phyloP scores from a whole-genome alignment of 2,113 vertebrate genomes.

The Hemicordylus capensis region DNA sequence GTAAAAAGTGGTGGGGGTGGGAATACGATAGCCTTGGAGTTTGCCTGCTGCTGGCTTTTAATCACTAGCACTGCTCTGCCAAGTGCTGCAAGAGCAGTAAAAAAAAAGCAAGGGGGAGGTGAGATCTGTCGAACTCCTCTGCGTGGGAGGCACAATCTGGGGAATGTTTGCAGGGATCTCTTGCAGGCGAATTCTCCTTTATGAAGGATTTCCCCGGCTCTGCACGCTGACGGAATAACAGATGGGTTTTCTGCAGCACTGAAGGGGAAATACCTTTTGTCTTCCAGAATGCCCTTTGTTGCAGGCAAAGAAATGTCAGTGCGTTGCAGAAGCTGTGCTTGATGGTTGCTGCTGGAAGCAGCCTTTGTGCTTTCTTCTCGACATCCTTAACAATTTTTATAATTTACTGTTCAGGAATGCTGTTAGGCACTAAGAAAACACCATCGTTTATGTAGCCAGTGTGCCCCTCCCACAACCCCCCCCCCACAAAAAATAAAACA shows the following conservation, averaged over 20 bases:
- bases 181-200: slow-evolving; percentile 45
- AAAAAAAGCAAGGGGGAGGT: slow-evolving; percentile 36
- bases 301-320: slow-evolving; percentile 27
- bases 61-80: slow-evolving; percentile 43
- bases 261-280: slow-evolving; percentile 69
- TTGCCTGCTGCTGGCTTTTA: slow-evolving; percentile 50
- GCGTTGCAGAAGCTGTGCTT: slow-evolving; percentile 10
- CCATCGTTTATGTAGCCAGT: background rate
- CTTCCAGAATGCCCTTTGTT: slow-evolving; percentile 48
- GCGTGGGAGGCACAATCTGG: slow-evolving; percentile 52
- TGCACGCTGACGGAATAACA: slow-evolving; percentile 56
- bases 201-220: slow-evolving; percentile 68
- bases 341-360: background rate
- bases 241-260: slow-evolving; percentile 60
- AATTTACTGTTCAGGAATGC: slow-evolving; percentile 5
- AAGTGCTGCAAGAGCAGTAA: slow-evolving; percentile 37
- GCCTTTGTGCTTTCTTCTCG: background rate
- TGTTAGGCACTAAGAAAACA: slow-evolving; percentile 5
- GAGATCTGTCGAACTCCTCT: slow-evolving; percentile 19
- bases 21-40: slow-evolving; percentile 36
- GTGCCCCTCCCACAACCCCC: too few species aligned
- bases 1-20: background rate
- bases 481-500: background rate
- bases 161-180: slow-evolving; percentile 62
- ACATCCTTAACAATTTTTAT: background rate